Conservation (phyloP, 1,140 invertebrate species). For the Pseudomyrmex gracilis region DNA sequence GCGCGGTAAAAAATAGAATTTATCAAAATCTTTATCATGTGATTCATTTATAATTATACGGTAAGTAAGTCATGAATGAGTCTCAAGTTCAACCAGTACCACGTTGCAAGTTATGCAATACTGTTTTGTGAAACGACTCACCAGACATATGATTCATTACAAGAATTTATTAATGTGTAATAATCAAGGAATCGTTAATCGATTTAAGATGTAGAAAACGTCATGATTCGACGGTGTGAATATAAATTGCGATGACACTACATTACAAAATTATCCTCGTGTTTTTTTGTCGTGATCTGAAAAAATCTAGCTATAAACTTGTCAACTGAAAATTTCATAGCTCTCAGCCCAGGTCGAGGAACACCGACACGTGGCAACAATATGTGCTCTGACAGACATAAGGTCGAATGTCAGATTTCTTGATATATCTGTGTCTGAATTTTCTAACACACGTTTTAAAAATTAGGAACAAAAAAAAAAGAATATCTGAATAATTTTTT, state of each 20-base stretch:
- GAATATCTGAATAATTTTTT: constrained; percentile 21
- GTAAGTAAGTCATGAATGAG: constrained; percentile 11
- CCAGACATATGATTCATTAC: background rate
- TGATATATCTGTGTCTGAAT: background rate
- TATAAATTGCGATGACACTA: constrained; percentile 1
- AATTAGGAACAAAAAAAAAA: background rate
- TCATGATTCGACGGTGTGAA: background rate
- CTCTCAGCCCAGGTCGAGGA: background rate
- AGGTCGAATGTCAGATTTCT: constrained; percentile 2
- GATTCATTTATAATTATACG: background rate
- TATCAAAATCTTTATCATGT: background rate
- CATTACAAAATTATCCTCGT: constrained; percentile 12
- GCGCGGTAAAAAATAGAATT: background rate
- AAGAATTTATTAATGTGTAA: background rate
- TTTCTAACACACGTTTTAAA: constrained; percentile 6
- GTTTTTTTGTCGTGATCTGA: background rate
- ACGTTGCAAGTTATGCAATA: constrained; percentile 13
- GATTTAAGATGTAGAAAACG: background rate
- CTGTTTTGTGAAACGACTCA: background rate
- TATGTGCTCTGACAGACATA: constrained; percentile 43
- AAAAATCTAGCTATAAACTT: constrained; percentile 25
- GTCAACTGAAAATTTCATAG: constrained; percentile 30
- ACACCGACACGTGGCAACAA: constrained; percentile 56
- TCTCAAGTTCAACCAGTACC: background rate
- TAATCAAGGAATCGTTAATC: background rate